A percentile compares a stretch with the other conserved stretches of the same genome.
phyloP scores from a whole-genome alignment of 2,797 vertebrate species.

The Acipenser transmontanus region DNA sequence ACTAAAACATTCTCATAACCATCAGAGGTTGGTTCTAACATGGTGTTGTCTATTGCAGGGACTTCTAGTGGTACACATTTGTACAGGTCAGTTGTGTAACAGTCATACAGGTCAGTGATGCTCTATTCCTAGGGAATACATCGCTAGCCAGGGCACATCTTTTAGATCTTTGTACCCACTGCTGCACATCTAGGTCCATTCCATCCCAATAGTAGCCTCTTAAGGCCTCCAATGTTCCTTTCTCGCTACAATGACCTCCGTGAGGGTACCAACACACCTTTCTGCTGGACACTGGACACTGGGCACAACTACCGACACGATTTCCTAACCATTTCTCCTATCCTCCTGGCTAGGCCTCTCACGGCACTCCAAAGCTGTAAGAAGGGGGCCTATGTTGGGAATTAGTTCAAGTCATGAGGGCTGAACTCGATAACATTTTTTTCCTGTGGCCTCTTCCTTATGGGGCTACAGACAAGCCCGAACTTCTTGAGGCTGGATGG shows the following conservation, averaged over 20 bases:
- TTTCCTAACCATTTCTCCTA: too few relatives aligned
- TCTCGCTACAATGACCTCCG: slow-evolving; percentile 19
- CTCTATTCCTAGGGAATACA: slow-evolving; percentile 15
- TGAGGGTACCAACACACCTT: slow-evolving; percentile 12
- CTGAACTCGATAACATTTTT: too few relatives aligned
- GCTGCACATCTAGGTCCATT: slow-evolving; percentile 16
- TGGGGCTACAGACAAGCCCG: too few relatives aligned
- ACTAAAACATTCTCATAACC: not conserved
- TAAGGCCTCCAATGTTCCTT: slow-evolving; percentile 9
- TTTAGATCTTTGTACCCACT: slow-evolving; percentile 20
- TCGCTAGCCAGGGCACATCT: slow-evolving; percentile 21
- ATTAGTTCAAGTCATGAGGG: too few relatives aligned
- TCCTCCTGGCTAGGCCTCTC: too few relatives aligned
- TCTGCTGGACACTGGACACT: too few relatives aligned
- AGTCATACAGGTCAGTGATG: slow-evolving; percentile 18
- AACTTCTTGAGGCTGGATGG: too few relatives aligned
- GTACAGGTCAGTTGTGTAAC: not conserved
- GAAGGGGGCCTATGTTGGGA: too few relatives aligned
- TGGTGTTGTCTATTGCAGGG: not conserved
- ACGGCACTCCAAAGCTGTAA: too few relatives aligned
- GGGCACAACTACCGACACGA: too few relatives aligned
- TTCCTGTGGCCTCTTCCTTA: too few relatives aligned
- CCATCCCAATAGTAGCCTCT: slow-evolving; percentile 20
- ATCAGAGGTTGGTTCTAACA: not conserved
- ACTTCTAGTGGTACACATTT: not conserved